Base-by-base conservation (phyloP, 2,888 invertebrate genomes). In the Phyllotreta striolata region DNA sequence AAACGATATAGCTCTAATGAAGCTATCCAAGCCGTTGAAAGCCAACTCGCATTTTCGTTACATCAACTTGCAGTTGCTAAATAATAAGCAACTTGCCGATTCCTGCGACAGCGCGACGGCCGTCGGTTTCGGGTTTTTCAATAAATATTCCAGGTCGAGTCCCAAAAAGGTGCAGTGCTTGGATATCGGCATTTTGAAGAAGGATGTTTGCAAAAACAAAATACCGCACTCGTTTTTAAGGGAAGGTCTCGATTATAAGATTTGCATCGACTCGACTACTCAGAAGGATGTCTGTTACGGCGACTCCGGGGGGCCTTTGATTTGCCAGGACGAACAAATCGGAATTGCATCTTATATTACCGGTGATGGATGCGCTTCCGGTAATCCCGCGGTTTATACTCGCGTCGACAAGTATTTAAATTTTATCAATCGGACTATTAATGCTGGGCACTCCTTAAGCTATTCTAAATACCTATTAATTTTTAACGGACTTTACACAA, bases 1-100 rank as follows among this genome's bases (percentile, higher is more conserved):
- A 10, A 34, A 49, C 35, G 49, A 49, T 14, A 49, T 49, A 7
- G 49, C 49, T 7, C n/a, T 49, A 5, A 49, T 49, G 49, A 49
- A 35, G 35, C 12, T 49, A 12, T 8, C 9, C 1, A 6, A 34
- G 7, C 49, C 35, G 10, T 35, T 49, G 6, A 6, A 49, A 12
- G 12, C 5, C 2, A 24, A 47, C 34, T 35, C 49, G n/a, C 9
- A 10, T 8, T 34, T 49, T 5, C 8, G 6, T 35, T 34, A 35
- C 49, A 1, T 49, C 34, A 6, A 34, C 4, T 35, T 49, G 12
- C 49, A 34, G 12, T 8, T 47, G 7, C 3, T 3, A 1, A 14
- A 47, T 13, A 44, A 35, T 12, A 35, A 34, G 49, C 6, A 34
- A 0, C 6, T 35, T 5, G 37, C 35, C 1, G 49, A 34, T n/a